Evolutionary conservation across 2,797 vertebrate species (phyloP).

Genomic region (Nasua narica): DNA sequence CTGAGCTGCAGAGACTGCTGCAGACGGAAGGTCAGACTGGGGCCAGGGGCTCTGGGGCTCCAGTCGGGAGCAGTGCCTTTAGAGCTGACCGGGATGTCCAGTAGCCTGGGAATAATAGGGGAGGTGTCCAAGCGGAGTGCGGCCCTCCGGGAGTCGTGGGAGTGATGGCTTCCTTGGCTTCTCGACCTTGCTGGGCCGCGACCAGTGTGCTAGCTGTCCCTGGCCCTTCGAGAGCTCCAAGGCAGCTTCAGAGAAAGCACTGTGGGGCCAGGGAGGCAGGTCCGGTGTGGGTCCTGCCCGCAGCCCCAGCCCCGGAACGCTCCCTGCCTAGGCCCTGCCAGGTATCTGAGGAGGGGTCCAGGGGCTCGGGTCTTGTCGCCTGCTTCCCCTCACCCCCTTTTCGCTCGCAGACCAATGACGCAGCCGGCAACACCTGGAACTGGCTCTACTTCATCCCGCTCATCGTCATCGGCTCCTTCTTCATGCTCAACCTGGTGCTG

Average conservation of each 20-base stretch:
- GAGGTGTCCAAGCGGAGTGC: background rate
- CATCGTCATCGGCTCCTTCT: conserved; percentile 99
- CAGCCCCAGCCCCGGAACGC: background rate
- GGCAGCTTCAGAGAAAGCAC: background rate
- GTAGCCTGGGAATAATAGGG: background rate
- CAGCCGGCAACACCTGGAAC: conserved; percentile 95
- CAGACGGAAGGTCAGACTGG: background rate
- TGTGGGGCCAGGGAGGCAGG: background rate
- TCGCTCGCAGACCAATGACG: conserved; percentile 91
- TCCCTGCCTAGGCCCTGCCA: background rate
- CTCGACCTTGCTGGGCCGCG: background rate
- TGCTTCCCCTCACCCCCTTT: background rate
- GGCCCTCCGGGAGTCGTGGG: background rate
- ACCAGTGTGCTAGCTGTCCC: background rate
- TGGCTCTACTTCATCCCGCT: conserved; percentile 99
- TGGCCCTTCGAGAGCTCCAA: background rate
- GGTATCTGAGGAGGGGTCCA: rapidly evolving
- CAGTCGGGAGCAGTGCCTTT: background rate
- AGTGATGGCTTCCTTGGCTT: no score
- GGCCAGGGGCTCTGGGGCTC: background rate
- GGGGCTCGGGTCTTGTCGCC: background rate
- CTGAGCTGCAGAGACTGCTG: background rate
- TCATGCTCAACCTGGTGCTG: conserved; percentile 99
- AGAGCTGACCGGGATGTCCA: background rate
- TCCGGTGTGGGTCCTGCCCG: background rate